phyloP scores from a whole-genome alignment of 1,140 invertebrate species.

The Trichonephila clavata region DNA sequence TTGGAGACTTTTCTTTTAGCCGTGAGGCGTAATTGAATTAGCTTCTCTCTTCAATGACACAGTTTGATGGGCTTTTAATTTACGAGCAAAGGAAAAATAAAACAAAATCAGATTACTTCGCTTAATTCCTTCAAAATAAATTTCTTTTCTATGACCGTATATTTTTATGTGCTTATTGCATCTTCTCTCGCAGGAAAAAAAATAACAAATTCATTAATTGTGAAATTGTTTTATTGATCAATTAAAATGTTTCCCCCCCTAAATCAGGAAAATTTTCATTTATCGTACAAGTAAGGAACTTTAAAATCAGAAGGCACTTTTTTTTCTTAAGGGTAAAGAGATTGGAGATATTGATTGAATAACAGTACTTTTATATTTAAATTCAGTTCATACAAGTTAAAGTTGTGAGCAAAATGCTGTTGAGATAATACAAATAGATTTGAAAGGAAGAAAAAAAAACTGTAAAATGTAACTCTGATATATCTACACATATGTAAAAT shows the following conservation, averaged over 20 bases:
- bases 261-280: neutral
- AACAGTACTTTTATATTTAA: too few species aligned
- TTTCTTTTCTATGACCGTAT: neutral
- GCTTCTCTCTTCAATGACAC: neutral
- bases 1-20: neutral
- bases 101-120: neutral
- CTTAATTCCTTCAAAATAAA: neutral
- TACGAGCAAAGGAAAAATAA: neutral
- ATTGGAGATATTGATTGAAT: too few species aligned
- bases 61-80: slow-evolving; percentile 20
- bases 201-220: neutral
- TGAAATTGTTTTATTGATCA: neutral
- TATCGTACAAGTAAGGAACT: too few species aligned
- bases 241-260: neutral
- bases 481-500: too few species aligned
- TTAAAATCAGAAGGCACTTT: too few species aligned
- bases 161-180: neutral
- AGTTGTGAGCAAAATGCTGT: too few species aligned
- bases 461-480: too few species aligned
- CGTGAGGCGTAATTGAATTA: neutral
- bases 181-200: neutral
- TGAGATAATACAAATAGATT: too few species aligned
- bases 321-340: too few species aligned
- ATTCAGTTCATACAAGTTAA: too few species aligned
- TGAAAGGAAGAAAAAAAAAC: too few species aligned